Evolutionary conservation across 2,797 vertebrate species (phyloP).

Genomic region (Trachurus trachurus): DNA sequence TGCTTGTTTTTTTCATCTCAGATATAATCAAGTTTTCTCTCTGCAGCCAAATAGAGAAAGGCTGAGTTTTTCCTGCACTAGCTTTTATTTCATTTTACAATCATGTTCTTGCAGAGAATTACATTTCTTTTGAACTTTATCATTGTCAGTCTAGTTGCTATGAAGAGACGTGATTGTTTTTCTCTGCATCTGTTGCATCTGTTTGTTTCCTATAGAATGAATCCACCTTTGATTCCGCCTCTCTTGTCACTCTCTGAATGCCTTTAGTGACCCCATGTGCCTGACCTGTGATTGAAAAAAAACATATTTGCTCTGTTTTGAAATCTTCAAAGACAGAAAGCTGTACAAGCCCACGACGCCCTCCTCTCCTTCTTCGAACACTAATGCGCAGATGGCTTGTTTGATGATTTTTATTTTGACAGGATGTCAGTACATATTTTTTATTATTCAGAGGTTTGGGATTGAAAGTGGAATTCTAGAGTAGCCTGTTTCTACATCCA

Average conservation of each 20-base stretch:
- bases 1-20: conserved; percentile 31
- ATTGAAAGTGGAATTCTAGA: conserved; percentile 49
- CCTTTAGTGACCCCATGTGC: conserved; percentile 40
- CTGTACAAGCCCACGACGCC: conserved; percentile 38
- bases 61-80: background rate
- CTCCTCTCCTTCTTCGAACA: conserved; percentile 44
- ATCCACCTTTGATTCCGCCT: conserved; percentile 36
- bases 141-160: background rate
- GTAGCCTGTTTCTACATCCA: conserved; percentile 42
- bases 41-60: conserved; percentile 7
- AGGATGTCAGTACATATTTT: conserved; percentile 60
- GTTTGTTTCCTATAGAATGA: conserved; percentile 39
- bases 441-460: conserved; percentile 66
- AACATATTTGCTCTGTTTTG: conserved; percentile 43
- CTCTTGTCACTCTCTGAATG: conserved; percentile 22
- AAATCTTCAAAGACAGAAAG: conserved; percentile 67
- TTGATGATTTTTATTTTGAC: conserved; percentile 71
- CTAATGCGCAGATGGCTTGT: conserved; percentile 57
- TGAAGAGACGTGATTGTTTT: conserved; percentile 33
- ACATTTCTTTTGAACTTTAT: conserved; percentile 21
- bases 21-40: conserved; percentile 4
- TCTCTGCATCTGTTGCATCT: conserved; percentile 40
- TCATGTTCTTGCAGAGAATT: conserved; percentile 4
- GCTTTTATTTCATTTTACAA: conserved; percentile 6
- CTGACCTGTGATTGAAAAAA: conserved; percentile 50